A percentile compares a stretch with the other conserved stretches of the same genome.
phyloP scores from a whole-genome alignment of 2,888 invertebrate species.

The Metalampra italica region DNA sequence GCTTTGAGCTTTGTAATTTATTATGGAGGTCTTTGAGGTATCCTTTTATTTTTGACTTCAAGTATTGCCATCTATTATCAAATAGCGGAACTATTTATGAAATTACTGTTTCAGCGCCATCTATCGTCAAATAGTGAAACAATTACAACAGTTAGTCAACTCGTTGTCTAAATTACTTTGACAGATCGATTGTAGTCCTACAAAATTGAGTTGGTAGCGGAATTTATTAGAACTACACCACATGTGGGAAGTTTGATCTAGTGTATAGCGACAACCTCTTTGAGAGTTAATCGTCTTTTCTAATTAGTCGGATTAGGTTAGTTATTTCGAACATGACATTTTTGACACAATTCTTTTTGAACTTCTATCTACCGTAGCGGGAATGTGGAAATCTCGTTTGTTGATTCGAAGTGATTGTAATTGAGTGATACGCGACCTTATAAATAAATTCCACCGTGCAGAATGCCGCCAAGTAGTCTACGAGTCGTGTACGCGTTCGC shows the following conservation, averaged over 20 bases:
- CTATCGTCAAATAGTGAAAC: constrained; percentile 8
- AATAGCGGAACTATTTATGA: constrained; percentile 18
- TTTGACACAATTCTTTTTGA: constrained; percentile 27
- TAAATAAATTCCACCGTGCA: constrained; percentile 66
- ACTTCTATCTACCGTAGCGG: constrained; percentile 54
- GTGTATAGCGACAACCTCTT: not conserved
- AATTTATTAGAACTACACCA: not conserved
- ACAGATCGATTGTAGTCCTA: constrained; percentile 14
- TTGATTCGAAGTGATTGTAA: constrained; percentile 72
- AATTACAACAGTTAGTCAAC: constrained; percentile 12
- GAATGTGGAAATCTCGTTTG: constrained; percentile 72
- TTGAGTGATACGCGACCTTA: constrained; percentile 58
- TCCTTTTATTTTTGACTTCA: not conserved
- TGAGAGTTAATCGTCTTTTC: constrained; percentile 2
- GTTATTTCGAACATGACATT: constrained; percentile 31
- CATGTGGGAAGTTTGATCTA: not conserved
- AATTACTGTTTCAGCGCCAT: constrained; percentile 7
- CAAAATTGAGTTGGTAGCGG: not conserved
- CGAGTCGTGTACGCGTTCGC: constrained; percentile 87
- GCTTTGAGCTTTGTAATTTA: too few relatives aligned
- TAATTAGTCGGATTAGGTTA: constrained; percentile 16
- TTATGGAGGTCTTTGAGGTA: too few relatives aligned
- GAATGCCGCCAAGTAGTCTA: constrained; percentile 77
- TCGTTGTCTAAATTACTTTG: constrained; percentile 10
- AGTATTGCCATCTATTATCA: not conserved